Base-by-base conservation (phyloP, 2,888 invertebrate genomes). In the Adelognathus sp. region DNA sequence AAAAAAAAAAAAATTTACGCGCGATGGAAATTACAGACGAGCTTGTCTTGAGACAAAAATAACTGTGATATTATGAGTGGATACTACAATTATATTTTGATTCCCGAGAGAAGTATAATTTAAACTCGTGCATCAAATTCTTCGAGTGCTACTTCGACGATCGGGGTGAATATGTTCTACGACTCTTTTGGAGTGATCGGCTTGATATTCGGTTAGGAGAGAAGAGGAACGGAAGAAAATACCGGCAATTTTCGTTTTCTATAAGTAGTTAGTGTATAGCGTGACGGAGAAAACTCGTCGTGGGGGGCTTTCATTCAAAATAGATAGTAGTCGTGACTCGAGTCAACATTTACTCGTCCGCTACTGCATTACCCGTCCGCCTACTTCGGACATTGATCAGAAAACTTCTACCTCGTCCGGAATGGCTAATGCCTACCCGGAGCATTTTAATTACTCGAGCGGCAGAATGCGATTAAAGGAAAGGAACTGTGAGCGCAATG, bases 371-470 rank as follows among this genome's bases (percentile, higher is more conserved):
- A 79, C 67, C 67, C 79, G 76, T 56, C 63, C 39, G 50, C 72
- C 56, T 64, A 31, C 70, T 76, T 76, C 67, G 79, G 79, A 79
- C 79, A 79, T 79, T 79, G 79, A 79, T 79, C 79, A 76, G 76
- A 72, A 79, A 79, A 79, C 76, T 79, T 79, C 63, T 67, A 63
- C 72, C 67, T 50, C 75, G 71, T 72, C 69, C 73, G 69, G 76
- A 80, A 80, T 76, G 70, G 76, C 72, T 80, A 76, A 76, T 79
- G 81, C 77, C 79, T 66, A 66, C 72, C 79, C 79, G 72, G 69
- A 82, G 83, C 79, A 83, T 83, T 83, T 83, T 83, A 83, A 82
- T 83, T 83, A 83, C 82, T 83, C 82, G 80, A 82, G 83, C 83
- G 81, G 82, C 81, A 83, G 79, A 83, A 83, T 83, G 81, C 83